phyloP scores from a whole-genome alignment of 2,113 vertebrate species.

The Melanocharis versteri region DNA sequence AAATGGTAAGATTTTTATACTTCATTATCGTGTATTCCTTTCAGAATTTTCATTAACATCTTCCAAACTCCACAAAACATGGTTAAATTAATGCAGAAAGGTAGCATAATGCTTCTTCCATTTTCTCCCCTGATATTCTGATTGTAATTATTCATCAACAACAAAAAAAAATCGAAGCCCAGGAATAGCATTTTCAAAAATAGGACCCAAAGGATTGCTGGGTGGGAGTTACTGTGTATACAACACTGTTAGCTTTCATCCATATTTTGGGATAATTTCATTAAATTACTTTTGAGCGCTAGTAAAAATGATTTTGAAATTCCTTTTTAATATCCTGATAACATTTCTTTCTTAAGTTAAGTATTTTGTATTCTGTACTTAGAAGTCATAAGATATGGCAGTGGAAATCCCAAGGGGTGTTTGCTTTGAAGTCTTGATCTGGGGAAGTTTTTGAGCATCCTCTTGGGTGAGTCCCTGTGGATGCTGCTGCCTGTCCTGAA shows the following conservation, averaged over 20 bases:
- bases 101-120: neutral
- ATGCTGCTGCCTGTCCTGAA: neutral
- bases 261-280: neutral
- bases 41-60: neutral
- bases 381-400: neutral
- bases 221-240: neutral
- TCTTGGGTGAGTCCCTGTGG: neutral
- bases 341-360: neutral
- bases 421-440: neutral
- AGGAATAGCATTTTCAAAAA: neutral
- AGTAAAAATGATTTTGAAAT: rapidly evolving
- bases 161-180: neutral
- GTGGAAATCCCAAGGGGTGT: neutral
- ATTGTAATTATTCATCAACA: neutral
- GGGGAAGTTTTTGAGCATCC: neutral
- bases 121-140: neutral
- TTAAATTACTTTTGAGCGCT: neutral
- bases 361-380: neutral
- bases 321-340: neutral
- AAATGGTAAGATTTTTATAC: neutral
- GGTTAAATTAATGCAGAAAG: neutral
- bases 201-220: neutral
- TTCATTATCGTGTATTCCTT: neutral
- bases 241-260: neutral
- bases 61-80: neutral